Evolutionary conservation across 1,140 invertebrate genomes (phyloP), one percentile per base, ranked within the genome.

Genomic region (Plodia interpunctella): DNA sequence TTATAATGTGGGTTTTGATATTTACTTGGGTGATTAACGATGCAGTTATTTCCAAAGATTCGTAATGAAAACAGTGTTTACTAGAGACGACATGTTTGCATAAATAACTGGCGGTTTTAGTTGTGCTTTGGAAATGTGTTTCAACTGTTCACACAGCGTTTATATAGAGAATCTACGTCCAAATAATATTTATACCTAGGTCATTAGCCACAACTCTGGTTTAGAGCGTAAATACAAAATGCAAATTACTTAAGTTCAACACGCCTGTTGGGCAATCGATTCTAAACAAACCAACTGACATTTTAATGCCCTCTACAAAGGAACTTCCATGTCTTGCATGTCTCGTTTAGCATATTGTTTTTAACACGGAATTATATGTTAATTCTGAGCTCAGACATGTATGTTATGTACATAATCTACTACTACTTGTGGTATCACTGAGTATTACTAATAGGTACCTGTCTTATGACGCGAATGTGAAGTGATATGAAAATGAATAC

Each of bases 211-310:
- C 2, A 5, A 35, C 13, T 5, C 9, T 1, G 32, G 4, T 35
- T 35, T 1, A 13, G 15, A 44, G 52, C 38, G 25, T 28, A 32
- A 15, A 17, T 35, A 6, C 54, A 15, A 17, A 35, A 32, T 38
- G 30, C 57, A 60, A 62, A 60, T 64, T 65, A 63, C 21, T 5
- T 52, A 19, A 35, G 28, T 55, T 54, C 21, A 15, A 8, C 32
- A 30, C 15, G 25, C 21, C n/a, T 3, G 30, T 55, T 55, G 54
- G 32, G 10, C 25, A 55, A 55, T 19, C 54, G 32, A 38, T 55
- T 35, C 54, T 19, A 55, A 51, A 51, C 19, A 55, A 28, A 35
- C 54, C 32, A 15, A 25, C 28, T 55, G 25, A 55, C 54, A 55
- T 55, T 55, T 5, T 10, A 6, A 18, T 19, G 54, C 9, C 28